Percentiles rank a stretch among this genome's conserved stretches.
These are phyloP conservation scores for Eufriesea mexicana DNA, from an alignment of 1,140 invertebrate species.

Conservation along the genomic window DNA sequence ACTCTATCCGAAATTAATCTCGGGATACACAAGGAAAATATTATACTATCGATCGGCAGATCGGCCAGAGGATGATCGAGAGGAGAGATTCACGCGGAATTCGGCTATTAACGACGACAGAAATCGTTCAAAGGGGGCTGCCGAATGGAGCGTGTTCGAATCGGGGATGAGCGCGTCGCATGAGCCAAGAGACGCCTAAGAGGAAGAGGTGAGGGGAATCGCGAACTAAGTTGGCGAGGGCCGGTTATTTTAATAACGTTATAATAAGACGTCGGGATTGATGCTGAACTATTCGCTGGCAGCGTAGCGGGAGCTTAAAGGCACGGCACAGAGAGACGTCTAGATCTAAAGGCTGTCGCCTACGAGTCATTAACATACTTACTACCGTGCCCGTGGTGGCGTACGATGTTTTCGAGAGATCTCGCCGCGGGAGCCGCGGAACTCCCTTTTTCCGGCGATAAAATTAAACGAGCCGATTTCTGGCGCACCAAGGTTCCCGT, in stretches of 20 bases:
- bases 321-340: slow-evolving; percentile 67
- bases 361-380: slow-evolving; percentile 82
- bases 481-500: slow-evolving; percentile 40
- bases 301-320: slow-evolving; percentile 66
- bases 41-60: too few species aligned
- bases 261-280: slow-evolving; percentile 83
- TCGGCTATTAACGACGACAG: neutral
- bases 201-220: slow-evolving; percentile 10
- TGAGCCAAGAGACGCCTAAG: neutral
- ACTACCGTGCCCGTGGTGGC: slow-evolving; percentile 40
- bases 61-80: too few species aligned
- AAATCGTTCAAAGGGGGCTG: slow-evolving; percentile 17
- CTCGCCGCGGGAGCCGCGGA: slow-evolving; percentile 43
- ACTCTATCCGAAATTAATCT: too few species aligned
- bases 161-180: slow-evolving; percentile 13
- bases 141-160: slow-evolving; percentile 67
- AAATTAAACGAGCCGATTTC: slow-evolving; percentile 68
- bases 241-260: slow-evolving; percentile 82
- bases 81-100: neutral
- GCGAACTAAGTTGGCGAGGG: slow-evolving; percentile 54
- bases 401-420: slow-evolving; percentile 38
- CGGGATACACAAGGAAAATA: too few species aligned
- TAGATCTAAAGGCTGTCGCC: slow-evolving; percentile 80
- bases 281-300: slow-evolving; percentile 82
- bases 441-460: slow-evolving; percentile 54